Percentiles rank a stretch among this genome's conserved stretches.
phyloP scores from a whole-genome alignment of 2,113 vertebrate species.

The Melanerpes aurifrons region DNA sequence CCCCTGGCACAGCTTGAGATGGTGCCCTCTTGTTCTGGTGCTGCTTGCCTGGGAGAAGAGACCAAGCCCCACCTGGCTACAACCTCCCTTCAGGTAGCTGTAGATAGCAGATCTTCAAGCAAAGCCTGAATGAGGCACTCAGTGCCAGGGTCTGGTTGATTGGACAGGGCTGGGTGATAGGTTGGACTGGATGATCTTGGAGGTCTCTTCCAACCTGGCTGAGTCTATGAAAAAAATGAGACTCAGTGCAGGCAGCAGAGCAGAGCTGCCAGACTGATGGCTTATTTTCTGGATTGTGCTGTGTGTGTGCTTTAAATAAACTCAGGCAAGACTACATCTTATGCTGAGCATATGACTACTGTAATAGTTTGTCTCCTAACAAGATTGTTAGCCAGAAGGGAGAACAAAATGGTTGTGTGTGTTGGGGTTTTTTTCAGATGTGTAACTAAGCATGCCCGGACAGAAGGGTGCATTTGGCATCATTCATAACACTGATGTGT shows the following conservation, averaged over 20 bases:
- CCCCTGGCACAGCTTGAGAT: no score
- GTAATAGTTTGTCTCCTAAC: constrained; percentile 44
- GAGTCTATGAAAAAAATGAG: background rate
- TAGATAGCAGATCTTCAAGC: no score
- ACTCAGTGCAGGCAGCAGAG: accelerated
- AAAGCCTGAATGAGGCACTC: no score
- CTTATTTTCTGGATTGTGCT: background rate
- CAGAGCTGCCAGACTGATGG: background rate
- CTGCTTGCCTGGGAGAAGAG: no score
- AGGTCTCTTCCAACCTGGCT: no score
- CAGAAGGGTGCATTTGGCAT: constrained; percentile 25
- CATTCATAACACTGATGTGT: background rate
- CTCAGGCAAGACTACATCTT: background rate
- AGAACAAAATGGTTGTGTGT: background rate
- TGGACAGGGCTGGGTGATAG: no score
- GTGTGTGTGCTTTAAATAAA: background rate
- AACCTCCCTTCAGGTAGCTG: no score
- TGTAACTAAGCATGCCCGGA: constrained; percentile 44
- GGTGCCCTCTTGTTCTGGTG: no score
- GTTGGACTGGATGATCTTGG: no score
- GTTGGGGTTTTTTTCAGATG: background rate
- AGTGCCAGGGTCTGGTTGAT: no score
- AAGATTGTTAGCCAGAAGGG: constrained; percentile 55
- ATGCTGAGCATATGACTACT: constrained; percentile 35
- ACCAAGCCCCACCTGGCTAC: no score